These are phyloP conservation scores for Phasia obesa DNA, from an alignment of 2,888 invertebrate species.

Conservation along the genomic window DNA sequence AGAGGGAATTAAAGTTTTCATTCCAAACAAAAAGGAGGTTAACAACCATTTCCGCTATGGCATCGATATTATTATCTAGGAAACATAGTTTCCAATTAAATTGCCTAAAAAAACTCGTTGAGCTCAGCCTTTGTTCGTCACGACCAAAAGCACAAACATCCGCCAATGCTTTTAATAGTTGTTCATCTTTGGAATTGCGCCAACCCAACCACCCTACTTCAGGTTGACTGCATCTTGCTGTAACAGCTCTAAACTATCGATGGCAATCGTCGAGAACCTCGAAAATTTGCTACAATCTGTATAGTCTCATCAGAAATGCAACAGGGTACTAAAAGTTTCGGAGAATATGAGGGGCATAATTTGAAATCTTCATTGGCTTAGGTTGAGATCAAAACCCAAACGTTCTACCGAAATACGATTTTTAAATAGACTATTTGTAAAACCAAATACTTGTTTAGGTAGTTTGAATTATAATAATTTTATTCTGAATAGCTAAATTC, in stretches of 20 bases:
- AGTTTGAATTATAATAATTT: too few species aligned
- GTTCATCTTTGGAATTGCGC: constrained; percentile 95
- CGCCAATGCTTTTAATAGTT: constrained; percentile 91
- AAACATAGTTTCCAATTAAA: too few species aligned
- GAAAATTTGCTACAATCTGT: constrained; percentile 91
- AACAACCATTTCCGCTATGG: too few species aligned
- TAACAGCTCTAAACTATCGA: constrained; percentile 93
- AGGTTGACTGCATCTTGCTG: constrained; percentile 97
- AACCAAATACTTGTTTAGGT: too few species aligned
- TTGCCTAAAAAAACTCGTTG: too few species aligned
- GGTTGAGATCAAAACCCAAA: constrained; percentile 88
- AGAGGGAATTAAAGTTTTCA: too few species aligned
- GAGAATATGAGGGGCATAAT: constrained; percentile 95
- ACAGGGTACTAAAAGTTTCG: constrained; percentile 92
- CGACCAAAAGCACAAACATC: constrained; percentile 90
- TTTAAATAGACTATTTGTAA: too few species aligned
- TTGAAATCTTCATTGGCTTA: constrained; percentile 93
- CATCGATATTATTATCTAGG: too few species aligned
- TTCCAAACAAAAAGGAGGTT: too few species aligned
- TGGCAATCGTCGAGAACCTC: constrained; percentile 93
- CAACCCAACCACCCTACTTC: constrained; percentile 98
- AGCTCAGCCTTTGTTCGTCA: constrained; percentile 82
- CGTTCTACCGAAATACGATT: too few species aligned
- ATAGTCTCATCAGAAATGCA: constrained; percentile 92
- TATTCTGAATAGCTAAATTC: too few species aligned